phyloP scores from a whole-genome alignment of 92 coral and sea anemone genomes.

The Zoanthus gigantus region DNA sequence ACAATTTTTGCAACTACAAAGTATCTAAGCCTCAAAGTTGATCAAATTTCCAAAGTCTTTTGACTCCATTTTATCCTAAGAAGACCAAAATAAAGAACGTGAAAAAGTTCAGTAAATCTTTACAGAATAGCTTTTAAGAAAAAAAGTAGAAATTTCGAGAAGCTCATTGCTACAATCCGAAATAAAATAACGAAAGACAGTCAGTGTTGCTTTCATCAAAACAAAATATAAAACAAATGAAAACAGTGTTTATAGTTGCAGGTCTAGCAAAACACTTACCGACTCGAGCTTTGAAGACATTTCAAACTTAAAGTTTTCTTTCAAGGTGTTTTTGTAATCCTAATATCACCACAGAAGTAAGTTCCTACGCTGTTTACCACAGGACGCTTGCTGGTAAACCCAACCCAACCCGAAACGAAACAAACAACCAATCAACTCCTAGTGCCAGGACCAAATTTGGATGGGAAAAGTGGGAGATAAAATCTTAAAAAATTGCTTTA shows the following conservation, averaged over 20 bases:
- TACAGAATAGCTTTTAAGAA: too few species aligned
- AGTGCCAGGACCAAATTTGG: conserved; percentile 21
- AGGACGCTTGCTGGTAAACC: conserved; percentile 35
- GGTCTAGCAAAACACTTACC: not conserved
- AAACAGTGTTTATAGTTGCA: not conserved
- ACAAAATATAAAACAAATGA: not conserved
- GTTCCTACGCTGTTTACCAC: not conserved
- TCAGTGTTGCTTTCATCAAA: not conserved
- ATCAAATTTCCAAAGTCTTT: not conserved
- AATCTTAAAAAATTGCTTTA: too few species aligned
- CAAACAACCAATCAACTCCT: conserved; percentile 17
- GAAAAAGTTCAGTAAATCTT: too few species aligned
- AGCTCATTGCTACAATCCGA: not conserved
- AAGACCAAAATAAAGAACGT: too few species aligned
- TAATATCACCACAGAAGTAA: not conserved
- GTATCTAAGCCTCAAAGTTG: not conserved
- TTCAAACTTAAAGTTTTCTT: not conserved
- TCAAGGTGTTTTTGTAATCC: not conserved
- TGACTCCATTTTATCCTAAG: too few species aligned
- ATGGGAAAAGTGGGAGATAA: not conserved
- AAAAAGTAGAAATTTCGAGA: not conserved
- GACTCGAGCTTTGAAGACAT: conserved; percentile 21
- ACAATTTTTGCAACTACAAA: not conserved
- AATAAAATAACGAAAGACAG: not conserved
- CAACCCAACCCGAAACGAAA: conserved; percentile 15